phyloP scores from a whole-genome alignment of 2,113 vertebrate genomes.

The Nothoprocta perdicaria region DNA sequence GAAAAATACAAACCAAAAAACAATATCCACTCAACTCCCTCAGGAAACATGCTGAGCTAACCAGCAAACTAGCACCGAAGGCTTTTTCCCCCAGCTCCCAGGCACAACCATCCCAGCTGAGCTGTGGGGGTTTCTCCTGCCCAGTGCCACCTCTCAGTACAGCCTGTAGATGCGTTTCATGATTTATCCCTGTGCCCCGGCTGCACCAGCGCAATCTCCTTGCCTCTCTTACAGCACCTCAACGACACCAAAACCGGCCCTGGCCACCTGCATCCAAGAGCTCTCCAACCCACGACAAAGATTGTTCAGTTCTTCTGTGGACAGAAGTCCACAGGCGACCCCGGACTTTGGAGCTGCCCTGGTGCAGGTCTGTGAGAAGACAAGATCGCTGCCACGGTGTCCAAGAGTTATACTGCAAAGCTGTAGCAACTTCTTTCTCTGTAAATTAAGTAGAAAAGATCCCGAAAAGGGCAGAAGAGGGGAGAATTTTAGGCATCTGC shows the following conservation, averaged over 20 bases:
- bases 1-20: too few species aligned
- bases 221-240: background rate
- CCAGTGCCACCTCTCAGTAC: rapidly evolving
- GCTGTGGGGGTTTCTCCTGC: background rate
- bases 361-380: background rate
- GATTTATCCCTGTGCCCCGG: background rate
- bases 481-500: background rate
- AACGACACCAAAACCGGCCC: background rate
- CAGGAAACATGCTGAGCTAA: slow-evolving; percentile 30
- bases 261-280: background rate
- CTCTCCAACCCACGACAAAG: background rate
- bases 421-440: background rate
- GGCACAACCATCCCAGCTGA: background rate
- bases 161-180: background rate
- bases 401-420: background rate
- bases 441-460: slow-evolving; percentile 7
- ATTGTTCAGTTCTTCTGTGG: background rate
- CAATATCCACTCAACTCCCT: background rate
- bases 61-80: slow-evolving; percentile 19
- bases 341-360: background rate
- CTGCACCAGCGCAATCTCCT: background rate
- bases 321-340: background rate
- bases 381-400: rapidly evolving
- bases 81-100: background rate
- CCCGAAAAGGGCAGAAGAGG: background rate